Percentiles rank a stretch among this genome's conserved stretches.
Evolutionary conservation across 2,888 invertebrate genomes (phyloP).

Genomic region (Trichogramma evanescens): DNA sequence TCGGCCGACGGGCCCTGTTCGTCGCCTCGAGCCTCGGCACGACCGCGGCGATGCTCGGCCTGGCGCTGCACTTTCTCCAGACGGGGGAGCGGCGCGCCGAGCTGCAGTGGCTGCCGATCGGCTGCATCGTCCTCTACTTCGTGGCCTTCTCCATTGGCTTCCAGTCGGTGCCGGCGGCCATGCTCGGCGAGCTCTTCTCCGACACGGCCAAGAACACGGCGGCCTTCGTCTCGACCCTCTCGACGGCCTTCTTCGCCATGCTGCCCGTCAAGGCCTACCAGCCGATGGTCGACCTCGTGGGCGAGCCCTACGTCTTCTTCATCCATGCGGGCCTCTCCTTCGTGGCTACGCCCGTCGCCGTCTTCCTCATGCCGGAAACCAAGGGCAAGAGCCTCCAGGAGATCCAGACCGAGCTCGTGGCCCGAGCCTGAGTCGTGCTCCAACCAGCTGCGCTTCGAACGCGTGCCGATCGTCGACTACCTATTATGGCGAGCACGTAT

Average conservation of each 20-base stretch:
- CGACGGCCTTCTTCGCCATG: constrained; percentile 30
- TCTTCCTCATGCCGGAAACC: constrained; percentile 30
- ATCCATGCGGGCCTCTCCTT: constrained; percentile 27
- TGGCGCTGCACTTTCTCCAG: constrained; percentile 32
- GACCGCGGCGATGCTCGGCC: constrained; percentile 21
- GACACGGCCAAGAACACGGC: constrained; percentile 31
- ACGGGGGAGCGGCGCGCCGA: constrained; percentile 23
- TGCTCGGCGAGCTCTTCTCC: constrained; percentile 36
- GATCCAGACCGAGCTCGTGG: constrained; percentile 6
- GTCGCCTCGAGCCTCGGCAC: constrained; percentile 30
- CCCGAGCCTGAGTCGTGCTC: too few relatives aligned
- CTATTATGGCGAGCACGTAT: too few relatives aligned
- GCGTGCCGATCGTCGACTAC: too few relatives aligned
- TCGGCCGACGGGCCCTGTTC: constrained; percentile 33
- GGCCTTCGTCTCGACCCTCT: constrained; percentile 26
- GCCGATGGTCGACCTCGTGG: constrained; percentile 27
- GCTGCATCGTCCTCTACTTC: constrained; percentile 27
- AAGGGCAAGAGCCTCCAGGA: constrained; percentile 33
- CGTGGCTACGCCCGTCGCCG: neutral
- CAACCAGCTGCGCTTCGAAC: too few relatives aligned
- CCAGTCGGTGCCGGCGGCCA: constrained; percentile 30
- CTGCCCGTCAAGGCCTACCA: constrained; percentile 30
- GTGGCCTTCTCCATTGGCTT: constrained; percentile 14
- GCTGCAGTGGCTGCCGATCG: constrained; percentile 33
- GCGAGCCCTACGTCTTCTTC: constrained; percentile 31